Evolutionary conservation across 2,888 invertebrate species (phyloP).

Genomic region (Agrotis clavis): DNA sequence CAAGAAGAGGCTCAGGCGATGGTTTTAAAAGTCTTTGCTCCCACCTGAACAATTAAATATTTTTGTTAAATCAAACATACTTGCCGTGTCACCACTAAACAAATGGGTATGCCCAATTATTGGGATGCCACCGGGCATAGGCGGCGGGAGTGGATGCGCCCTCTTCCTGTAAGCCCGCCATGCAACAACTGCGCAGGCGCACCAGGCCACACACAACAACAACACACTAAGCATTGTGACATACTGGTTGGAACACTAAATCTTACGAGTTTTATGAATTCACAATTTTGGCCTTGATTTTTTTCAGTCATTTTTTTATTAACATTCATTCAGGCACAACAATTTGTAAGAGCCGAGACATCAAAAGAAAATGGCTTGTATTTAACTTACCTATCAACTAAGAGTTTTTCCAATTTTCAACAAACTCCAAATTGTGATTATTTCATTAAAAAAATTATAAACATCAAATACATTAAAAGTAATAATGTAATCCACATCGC

Average conservation of each 20-base stretch:
- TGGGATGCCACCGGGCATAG: slow-evolving; percentile 38
- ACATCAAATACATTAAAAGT: no score
- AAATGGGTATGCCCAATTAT: slow-evolving; percentile 40
- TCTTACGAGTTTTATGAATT: not conserved
- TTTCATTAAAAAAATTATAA: no score
- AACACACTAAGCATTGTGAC: slow-evolving; percentile 40
- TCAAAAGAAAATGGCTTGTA: no score
- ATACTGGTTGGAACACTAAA: not conserved
- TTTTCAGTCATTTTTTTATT: not conserved
- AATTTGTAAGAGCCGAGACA: not conserved
- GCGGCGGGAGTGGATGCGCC: slow-evolving; percentile 33
- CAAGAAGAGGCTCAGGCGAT: no score
- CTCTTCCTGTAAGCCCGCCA: slow-evolving; percentile 27
- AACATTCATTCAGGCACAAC: no score
- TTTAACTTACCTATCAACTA: no score
- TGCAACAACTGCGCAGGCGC: not conserved
- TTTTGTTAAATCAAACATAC: slow-evolving; percentile 28
- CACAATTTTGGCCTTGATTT: slow-evolving; percentile 7
- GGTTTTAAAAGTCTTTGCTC: no score
- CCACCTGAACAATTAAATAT: not conserved
- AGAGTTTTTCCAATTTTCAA: no score
- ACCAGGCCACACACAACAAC: slow-evolving; percentile 38
- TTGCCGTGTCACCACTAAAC: slow-evolving; percentile 41
- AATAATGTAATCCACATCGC: no score
- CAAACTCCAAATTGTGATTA: no score